A percentile compares a stretch with the other conserved stretches of the same genome.
phyloP scores from a whole-genome alignment of 1,140 invertebrate genomes.

The Vanessa tameamea region DNA sequence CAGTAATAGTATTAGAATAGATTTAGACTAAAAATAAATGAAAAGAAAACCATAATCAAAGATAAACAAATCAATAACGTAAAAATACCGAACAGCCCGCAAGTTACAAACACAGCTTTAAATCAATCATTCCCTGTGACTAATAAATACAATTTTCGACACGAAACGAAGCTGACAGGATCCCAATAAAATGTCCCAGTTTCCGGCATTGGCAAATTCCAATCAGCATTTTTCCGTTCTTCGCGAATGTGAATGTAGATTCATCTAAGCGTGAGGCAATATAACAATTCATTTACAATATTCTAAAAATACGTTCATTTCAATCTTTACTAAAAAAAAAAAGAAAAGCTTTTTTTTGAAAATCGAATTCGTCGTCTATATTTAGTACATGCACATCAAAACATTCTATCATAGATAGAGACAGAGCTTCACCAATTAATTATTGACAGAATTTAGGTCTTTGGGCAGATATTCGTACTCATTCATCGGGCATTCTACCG shows the following conservation, averaged over 20 bases:
- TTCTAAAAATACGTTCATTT: too few relatives aligned
- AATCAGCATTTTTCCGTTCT: conserved; percentile 16
- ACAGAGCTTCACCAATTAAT: too few relatives aligned
- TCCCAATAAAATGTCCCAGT: conserved; percentile 20
- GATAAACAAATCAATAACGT: not conserved
- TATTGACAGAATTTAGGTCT: too few relatives aligned
- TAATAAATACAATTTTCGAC: conserved; percentile 24
- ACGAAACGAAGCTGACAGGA: conserved; percentile 19
- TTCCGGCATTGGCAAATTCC: conserved; percentile 18
- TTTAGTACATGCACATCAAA: too few relatives aligned
- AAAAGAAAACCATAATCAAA: not conserved
- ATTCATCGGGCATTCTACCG: too few relatives aligned
- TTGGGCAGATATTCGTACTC: too few relatives aligned
- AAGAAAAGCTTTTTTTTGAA: too few relatives aligned
- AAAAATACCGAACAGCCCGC: conserved; percentile 1
- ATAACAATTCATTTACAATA: not conserved
- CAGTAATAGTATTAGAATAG: too few relatives aligned
- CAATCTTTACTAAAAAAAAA: too few relatives aligned
- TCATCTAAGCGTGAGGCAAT: not conserved
- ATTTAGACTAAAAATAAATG: too few relatives aligned
- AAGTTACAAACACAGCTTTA: conserved; percentile 13
- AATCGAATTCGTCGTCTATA: too few relatives aligned
- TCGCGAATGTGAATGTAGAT: not conserved
- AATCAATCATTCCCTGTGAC: conserved; percentile 21
- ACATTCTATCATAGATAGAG: too few relatives aligned